Conservation (phyloP, 1,140 invertebrate genomes). For the Cephus cinctus region DNA sequence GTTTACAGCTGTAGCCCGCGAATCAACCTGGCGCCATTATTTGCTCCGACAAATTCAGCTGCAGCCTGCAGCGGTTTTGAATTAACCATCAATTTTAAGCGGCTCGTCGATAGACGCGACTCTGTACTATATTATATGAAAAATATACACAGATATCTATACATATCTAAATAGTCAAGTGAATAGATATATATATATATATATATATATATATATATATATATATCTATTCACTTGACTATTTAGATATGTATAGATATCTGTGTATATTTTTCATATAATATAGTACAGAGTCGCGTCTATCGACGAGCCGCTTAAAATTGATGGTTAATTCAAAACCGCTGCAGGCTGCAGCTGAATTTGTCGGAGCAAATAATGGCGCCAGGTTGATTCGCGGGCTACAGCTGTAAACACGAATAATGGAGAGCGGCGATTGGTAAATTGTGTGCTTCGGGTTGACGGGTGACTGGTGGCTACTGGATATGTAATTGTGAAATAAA, state of each 20-base stretch:
- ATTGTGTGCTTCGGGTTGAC: constrained; percentile 32
- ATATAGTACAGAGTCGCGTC: too few relatives aligned
- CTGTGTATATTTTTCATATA: too few relatives aligned
- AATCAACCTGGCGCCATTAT: background rate
- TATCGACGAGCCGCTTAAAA: constrained; percentile 32
- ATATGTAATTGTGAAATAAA: background rate
- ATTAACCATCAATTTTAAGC: constrained; percentile 5
- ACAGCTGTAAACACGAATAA: constrained; percentile 44
- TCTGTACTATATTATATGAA: too few relatives aligned
- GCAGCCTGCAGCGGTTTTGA: background rate
- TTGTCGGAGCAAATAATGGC: constrained; percentile 37
- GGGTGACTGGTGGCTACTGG: constrained; percentile 12
- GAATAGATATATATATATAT: too few relatives aligned
- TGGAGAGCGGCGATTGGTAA: constrained; percentile 43
- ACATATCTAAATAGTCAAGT: too few relatives aligned
- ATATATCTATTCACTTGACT: too few relatives aligned
- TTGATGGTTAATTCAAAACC: constrained; percentile 42
- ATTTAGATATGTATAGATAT: too few relatives aligned
- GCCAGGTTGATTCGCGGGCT: constrained; percentile 36
- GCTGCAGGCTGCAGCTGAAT: constrained; percentile 34
- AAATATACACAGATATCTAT: too few relatives aligned
- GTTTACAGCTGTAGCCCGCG: constrained; percentile 5
- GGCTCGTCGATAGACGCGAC: too few relatives aligned
- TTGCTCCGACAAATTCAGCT: background rate
- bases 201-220: too few relatives aligned